Evolutionary conservation across 2,888 invertebrate genomes (phyloP).

Genomic region (Agonopterix heracliana): DNA sequence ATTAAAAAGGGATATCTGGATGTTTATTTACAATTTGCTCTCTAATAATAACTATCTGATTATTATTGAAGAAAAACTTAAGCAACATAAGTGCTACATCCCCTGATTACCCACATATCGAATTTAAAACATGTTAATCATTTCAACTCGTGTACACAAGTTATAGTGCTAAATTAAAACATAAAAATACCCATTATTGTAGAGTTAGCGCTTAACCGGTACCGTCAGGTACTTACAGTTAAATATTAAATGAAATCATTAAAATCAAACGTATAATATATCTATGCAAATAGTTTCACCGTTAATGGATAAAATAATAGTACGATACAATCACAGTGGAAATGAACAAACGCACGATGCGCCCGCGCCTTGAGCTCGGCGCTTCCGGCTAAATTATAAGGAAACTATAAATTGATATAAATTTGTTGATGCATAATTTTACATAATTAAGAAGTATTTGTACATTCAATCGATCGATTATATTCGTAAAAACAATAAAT

Average conservation of each 20-base stretch:
- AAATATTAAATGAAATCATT: constrained; percentile 32
- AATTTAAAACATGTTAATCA: constrained; percentile 66
- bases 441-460: constrained; percentile 30
- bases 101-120: constrained; percentile 62
- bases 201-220: constrained; percentile 50
- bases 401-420: not conserved
- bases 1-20: constrained; percentile 72
- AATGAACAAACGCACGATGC: constrained; percentile 18
- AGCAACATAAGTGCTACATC: constrained; percentile 60
- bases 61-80: constrained; percentile 66
- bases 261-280: constrained; percentile 31
- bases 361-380: not conserved
- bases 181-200: constrained; percentile 62
- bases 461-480: constrained; percentile 38
- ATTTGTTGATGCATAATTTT: not conserved
- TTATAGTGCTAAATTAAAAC: constrained; percentile 59
- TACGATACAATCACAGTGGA: constrained; percentile 39
- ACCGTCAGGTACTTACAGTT: constrained; percentile 38
- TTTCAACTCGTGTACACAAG: constrained; percentile 51
- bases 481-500: constrained; percentile 18
- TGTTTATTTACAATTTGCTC: constrained; percentile 74
- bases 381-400: not conserved
- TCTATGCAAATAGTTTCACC: constrained; percentile 42
- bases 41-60: constrained; percentile 69
- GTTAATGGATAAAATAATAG: constrained; percentile 28